Evolutionary conservation across 2,113 vertebrate species (phyloP).

Genomic region (Lophotis ruficrista): DNA sequence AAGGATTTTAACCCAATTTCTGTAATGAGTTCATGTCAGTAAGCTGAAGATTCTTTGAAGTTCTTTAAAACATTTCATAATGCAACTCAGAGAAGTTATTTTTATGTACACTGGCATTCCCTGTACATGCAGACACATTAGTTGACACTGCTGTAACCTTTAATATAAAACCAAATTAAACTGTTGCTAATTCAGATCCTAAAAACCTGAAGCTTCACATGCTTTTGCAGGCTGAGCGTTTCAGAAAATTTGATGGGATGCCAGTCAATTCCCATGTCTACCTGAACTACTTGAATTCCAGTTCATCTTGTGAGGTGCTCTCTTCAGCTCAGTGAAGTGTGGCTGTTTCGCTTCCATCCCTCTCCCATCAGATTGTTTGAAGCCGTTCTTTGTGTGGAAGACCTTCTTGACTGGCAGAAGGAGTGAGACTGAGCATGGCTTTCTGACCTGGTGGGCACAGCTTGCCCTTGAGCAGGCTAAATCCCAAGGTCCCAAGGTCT

Average conservation of each 20-base stretch:
- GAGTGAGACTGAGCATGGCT: not conserved
- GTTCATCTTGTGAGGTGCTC: not conserved
- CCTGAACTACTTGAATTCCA: not conserved
- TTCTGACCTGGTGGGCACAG: not conserved
- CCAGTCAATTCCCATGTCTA: not conserved
- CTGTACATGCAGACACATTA: not conserved
- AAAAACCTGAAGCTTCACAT: not conserved
- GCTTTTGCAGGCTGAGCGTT: not conserved
- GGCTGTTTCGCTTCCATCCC: not conserved
- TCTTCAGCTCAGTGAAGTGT: not conserved
- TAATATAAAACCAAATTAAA: not conserved
- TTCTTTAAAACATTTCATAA: slow-evolving; percentile 4
- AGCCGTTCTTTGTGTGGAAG: not conserved
- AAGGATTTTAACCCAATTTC: slow-evolving; percentile 4
- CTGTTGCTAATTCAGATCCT: not conserved
- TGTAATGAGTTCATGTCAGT: not conserved
- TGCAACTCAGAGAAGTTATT: not conserved
- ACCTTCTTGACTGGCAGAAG: not conserved
- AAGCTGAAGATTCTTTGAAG: slow-evolving; percentile 3
- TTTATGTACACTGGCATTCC: not conserved
- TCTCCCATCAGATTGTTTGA: not conserved
- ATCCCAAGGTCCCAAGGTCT: not conserved
- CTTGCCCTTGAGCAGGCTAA: not conserved
- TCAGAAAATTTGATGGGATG: not conserved
- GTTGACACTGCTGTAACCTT: not conserved